Conservation (phyloP, 2,113 vertebrate genomes). For the Leucopternis melanops region DNA sequence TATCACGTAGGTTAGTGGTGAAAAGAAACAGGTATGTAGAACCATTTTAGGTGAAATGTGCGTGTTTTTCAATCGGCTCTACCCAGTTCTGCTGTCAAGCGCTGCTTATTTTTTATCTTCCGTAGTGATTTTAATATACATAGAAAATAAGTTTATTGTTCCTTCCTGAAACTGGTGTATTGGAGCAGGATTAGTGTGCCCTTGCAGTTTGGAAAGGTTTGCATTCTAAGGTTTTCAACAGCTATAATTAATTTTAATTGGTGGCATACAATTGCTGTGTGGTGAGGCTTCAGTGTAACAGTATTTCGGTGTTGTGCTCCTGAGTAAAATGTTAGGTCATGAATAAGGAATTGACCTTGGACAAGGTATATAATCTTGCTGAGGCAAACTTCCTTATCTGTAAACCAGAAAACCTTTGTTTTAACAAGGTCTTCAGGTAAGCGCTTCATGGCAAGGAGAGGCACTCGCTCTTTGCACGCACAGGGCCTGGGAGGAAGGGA, state of each 20-base stretch:
- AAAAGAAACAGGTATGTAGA: background rate
- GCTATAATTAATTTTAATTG: constrained; percentile 33
- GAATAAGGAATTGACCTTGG: constrained; percentile 6
- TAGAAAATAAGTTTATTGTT: constrained; percentile 17
- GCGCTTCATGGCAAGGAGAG: background rate
- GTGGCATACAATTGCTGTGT: background rate
- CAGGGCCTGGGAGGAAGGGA: background rate
- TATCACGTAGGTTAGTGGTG: background rate
- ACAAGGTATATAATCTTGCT: background rate
- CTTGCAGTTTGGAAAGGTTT: background rate
- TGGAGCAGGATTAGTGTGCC: background rate
- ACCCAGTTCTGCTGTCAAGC: background rate
- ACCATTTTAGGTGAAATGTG: background rate
- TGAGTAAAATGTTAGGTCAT: background rate
- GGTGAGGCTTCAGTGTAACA: background rate
- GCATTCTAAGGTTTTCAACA: background rate
- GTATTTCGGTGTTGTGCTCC: background rate
- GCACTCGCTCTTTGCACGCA: background rate
- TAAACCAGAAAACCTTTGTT: background rate
- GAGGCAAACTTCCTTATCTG: background rate
- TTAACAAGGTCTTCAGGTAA: background rate
- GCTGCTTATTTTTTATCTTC: background rate
- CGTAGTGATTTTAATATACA: background rate
- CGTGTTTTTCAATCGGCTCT: background rate
- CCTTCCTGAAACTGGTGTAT: background rate